Conservation (phyloP, 1,140 invertebrate species). For the Saccostrea glomerata region DNA sequence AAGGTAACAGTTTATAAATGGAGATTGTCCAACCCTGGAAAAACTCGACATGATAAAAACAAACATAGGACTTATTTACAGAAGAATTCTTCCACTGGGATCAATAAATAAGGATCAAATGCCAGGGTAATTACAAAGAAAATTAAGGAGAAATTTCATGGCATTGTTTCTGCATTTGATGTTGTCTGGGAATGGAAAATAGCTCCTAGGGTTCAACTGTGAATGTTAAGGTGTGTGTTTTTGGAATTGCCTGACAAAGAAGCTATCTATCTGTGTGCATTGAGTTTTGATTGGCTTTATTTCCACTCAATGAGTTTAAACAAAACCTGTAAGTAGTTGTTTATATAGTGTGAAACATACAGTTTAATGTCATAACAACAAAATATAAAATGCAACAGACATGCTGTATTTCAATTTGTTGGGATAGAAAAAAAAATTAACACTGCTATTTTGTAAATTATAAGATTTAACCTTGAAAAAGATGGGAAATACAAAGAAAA, state of each 20-base stretch:
- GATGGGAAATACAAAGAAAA: no score
- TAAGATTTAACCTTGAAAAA: no score
- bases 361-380: no score
- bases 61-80: slow-evolving; percentile 24
- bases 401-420: no score
- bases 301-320: not conserved
- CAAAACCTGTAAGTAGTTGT: not conserved
- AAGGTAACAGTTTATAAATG: slow-evolving; percentile 5
- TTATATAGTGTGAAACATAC: not conserved
- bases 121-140: slow-evolving; percentile 29
- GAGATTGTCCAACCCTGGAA: not conserved
- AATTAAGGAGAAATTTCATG: not conserved
- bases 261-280: not conserved
- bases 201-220: not conserved
- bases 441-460: no score
- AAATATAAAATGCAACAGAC: no score
- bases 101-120: slow-evolving; percentile 28
- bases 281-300: not conserved
- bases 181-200: not conserved
- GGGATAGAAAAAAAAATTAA: no score
- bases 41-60: slow-evolving; percentile 28
- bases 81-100: slow-evolving; percentile 10
- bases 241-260: not conserved
- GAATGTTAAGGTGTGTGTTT: not conserved
- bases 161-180: not conserved